These are phyloP conservation scores for Stegastes partitus DNA, from an alignment of 2,113 vertebrate genomes.

Conservation along the genomic window DNA sequence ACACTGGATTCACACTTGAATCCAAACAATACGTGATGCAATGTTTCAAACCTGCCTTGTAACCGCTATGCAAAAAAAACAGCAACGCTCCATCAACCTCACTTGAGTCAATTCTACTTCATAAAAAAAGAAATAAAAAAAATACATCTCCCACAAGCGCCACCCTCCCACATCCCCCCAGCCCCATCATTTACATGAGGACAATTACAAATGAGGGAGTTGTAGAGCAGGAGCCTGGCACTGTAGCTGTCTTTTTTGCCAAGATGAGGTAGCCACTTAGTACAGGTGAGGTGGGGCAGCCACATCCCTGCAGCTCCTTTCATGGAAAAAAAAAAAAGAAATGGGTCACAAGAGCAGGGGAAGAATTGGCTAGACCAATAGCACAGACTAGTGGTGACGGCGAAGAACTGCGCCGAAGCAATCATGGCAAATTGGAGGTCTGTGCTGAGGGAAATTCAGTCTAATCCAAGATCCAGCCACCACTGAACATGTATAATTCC, in stretches of 20 bases:
- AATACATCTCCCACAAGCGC: constrained; percentile 62
- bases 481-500: constrained; percentile 8
- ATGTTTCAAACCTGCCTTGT: constrained; percentile 71
- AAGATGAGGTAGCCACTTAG: constrained; percentile 52
- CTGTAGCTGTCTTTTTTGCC: constrained; percentile 24
- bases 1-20: constrained; percentile 27
- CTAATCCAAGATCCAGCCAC: constrained; percentile 33
- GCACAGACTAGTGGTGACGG: constrained; percentile 80
- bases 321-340: constrained; percentile 59
- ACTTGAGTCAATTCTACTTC: constrained; percentile 3
- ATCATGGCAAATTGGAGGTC: neutral
- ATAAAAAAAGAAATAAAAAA: no score
- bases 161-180: constrained; percentile 6
- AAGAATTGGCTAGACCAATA: constrained; percentile 65
- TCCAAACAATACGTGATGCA: constrained; percentile 72
- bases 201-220: constrained; percentile 61
- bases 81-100: constrained; percentile 47
- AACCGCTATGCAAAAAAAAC: constrained; percentile 50
- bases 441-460: constrained; percentile 16
- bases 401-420: neutral
- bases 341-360: constrained; percentile 69
- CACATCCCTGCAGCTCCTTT: constrained; percentile 50
- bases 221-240: constrained; percentile 15
- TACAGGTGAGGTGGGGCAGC: constrained; percentile 71
- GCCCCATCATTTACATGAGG: constrained; percentile 62